Percentiles rank a stretch among this genome's conserved stretches.
These are phyloP conservation scores for Pachymerium ferrugineum DNA, from an alignment of 2,888 invertebrate genomes.

Conservation along the genomic window DNA sequence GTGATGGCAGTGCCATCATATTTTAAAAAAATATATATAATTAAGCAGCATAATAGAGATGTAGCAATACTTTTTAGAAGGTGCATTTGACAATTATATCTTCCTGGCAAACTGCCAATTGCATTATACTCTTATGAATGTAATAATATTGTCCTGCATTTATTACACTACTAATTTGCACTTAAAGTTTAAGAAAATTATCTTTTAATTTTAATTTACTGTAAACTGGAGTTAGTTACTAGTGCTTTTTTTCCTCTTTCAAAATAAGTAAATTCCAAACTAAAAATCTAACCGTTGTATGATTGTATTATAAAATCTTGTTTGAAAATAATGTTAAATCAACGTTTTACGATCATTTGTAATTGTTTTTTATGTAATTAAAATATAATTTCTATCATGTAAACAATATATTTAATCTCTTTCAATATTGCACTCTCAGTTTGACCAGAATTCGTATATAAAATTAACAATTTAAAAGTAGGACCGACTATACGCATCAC, in stretches of 20 bases:
- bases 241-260: too few relatives aligned
- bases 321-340: not conserved
- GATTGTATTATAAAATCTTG: not conserved
- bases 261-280: too few relatives aligned
- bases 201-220: too few relatives aligned
- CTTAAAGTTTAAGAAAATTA: too few relatives aligned
- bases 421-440: too few relatives aligned
- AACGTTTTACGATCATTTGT: conserved; percentile 2
- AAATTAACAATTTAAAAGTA: too few relatives aligned
- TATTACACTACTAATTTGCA: too few relatives aligned
- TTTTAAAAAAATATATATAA: not conserved
- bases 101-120: not conserved
- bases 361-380: conserved; percentile 12
- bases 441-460: too few relatives aligned
- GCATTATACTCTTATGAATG: not conserved
- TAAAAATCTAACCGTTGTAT: not conserved
- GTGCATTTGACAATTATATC: not conserved
- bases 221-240: too few relatives aligned
- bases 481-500: too few relatives aligned
- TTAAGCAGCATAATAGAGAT: conserved; percentile 16
- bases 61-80: conserved; percentile 23
- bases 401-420: not conserved
- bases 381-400: conserved; percentile 2
- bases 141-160: not conserved
- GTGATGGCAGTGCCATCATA: not conserved